These are phyloP conservation scores for Bombus pascuorum DNA, from an alignment of 1,140 invertebrate genomes.

Conservation along the genomic window DNA sequence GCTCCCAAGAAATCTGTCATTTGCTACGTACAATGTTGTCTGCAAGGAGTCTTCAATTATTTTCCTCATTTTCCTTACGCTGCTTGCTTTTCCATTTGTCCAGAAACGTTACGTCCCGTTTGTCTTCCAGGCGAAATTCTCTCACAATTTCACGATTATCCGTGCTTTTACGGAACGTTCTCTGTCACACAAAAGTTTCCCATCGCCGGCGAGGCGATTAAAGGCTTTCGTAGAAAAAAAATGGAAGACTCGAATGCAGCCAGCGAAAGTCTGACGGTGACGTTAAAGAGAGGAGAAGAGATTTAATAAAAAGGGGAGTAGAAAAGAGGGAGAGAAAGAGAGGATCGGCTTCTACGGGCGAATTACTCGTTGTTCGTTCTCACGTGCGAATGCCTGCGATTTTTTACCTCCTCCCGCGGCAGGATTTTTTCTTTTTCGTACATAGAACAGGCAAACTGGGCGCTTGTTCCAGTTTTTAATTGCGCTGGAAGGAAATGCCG, in stretches of 20 bases:
- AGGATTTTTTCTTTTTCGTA: neutral
- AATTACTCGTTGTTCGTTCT: constrained; percentile 25
- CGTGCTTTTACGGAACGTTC: too few relatives aligned
- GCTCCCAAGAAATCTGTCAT: too few relatives aligned
- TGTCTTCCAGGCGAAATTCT: too few relatives aligned
- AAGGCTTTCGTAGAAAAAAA: neutral
- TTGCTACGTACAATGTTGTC: too few relatives aligned
- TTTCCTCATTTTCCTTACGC: too few relatives aligned
- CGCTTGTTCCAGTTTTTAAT: constrained; percentile 70
- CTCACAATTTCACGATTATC: neutral
- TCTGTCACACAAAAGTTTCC: neutral
- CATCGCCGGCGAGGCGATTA: neutral
- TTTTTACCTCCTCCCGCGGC: constrained; percentile 2
- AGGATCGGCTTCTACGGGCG: neutral
- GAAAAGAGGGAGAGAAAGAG: neutral
- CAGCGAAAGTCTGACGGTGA: neutral
- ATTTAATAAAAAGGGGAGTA: constrained; percentile 15
- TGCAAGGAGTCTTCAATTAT: too few relatives aligned
- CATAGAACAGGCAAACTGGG: neutral
- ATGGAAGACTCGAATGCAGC: neutral
- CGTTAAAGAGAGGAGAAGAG: constrained; percentile 13
- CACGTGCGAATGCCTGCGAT: constrained; percentile 13
- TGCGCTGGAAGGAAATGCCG: constrained; percentile 60
- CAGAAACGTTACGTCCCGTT: neutral
- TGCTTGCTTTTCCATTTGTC: neutral